Conservation (phyloP, 2,113 vertebrate genomes). For the Mobula birostris region DNA sequence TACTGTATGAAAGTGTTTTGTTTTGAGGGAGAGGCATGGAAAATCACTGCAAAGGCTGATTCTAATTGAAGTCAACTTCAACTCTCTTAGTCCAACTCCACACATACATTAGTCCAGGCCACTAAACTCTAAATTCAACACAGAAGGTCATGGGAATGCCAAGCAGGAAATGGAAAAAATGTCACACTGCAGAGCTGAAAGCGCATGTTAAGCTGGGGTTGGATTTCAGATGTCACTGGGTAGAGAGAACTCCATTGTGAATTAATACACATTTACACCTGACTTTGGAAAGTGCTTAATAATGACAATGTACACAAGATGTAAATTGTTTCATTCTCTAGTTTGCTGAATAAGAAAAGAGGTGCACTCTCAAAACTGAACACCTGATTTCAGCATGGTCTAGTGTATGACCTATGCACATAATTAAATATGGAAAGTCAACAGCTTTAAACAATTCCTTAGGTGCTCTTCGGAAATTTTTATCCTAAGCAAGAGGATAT, state of each 20-base stretch:
- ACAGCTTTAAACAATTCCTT: not conserved
- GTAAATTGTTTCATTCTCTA: not conserved
- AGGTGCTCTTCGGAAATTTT: not conserved
- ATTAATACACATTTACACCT: not conserved
- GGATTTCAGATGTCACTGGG: not conserved
- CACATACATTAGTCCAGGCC: not conserved
- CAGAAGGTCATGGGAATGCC: not conserved
- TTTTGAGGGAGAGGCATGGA: not conserved
- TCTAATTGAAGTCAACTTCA: not conserved
- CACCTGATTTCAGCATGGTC: not conserved
- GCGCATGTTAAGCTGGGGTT: not conserved
- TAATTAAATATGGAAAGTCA: not conserved
- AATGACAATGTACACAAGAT: not conserved
- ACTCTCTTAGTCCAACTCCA: not conserved
- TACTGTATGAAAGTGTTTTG: not conserved
- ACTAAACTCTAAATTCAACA: not conserved
- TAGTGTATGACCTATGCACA: not conserved
- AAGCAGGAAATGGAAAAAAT: conserved; percentile 12
- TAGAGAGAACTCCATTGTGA: not conserved
- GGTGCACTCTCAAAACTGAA: not conserved
- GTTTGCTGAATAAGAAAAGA: not conserved
- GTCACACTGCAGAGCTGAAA: not conserved
- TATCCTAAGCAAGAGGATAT: not conserved
- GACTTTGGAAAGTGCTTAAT: not conserved
- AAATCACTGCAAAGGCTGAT: not conserved